Base-by-base conservation (phyloP, 2,888 invertebrate genomes). In the Stenolophus ochropezus region DNA sequence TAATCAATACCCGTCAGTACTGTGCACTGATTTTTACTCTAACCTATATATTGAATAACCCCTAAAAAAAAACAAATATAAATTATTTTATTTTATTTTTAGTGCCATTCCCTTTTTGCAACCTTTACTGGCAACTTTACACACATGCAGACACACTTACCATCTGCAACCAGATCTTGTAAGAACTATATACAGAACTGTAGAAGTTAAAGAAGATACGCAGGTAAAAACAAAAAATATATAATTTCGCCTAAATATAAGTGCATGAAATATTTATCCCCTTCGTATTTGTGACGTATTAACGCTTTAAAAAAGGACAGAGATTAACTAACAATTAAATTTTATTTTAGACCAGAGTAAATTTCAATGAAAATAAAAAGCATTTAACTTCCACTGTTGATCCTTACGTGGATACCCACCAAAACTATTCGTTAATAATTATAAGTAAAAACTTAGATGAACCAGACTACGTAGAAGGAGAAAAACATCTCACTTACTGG, bases 61-160 rank as follows among this genome's bases (percentile, higher is more conserved):
- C n/a, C n/a, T n/a, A n/a, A n/a, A n/a, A n/a, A n/a, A n/a, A 4
- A 2, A n/a, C 2, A n/a, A 4, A 47, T 4, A 53, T 27, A 25
- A 25, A 56, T 53, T 75, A 16, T 53, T 4, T 8, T 5, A 74
- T 51, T 74, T 51, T 25, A n/a, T 20, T 69, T 51, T 27, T 16
- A 79, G 79, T 21, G 25, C 69, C 4, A 14, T 69, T 49, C 69
- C 79, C 11, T 49, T 51, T n/a, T 49, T 53, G 0, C 49, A 79
- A 51, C 79, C 79, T 25, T 21, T 79, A 5, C 27, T 79, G 51
- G 25, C 14, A 20, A 4, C 25, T 18, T 27, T 47, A 25, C 27
- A 69, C 25, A n/a, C 49, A 3, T 4, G 5, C 0, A 27, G 18
- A 33, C 4, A 69, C 11, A 18, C 8, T n/a, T 8, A 69, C 16